phyloP scores from a whole-genome alignment of 2,888 invertebrate species.

The Lasioglossum villosulum region DNA sequence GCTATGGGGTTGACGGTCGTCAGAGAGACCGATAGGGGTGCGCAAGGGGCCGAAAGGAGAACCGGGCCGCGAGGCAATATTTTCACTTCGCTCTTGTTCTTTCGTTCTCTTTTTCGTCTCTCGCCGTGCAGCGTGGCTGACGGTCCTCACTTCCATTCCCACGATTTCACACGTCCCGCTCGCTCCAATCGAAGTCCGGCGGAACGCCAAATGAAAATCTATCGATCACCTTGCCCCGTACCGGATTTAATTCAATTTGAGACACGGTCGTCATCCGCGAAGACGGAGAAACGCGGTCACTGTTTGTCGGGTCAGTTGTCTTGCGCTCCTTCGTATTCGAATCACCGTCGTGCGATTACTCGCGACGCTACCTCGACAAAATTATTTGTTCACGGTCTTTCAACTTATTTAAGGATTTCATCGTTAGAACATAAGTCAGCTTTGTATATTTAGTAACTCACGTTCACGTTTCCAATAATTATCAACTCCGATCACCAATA shows the following conservation, averaged over 20 bases:
- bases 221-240: slow-evolving; percentile 72
- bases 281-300: neutral
- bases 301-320: neutral
- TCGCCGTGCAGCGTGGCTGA: slow-evolving; percentile 36
- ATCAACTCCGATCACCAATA: too few relatives aligned
- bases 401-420: neutral
- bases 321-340: neutral
- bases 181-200: slow-evolving; percentile 57
- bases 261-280: slow-evolving; percentile 64
- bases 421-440: neutral
- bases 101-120: slow-evolving; percentile 64
- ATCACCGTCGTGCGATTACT: neutral
- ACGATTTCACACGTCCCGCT: slow-evolving; percentile 28
- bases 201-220: slow-evolving; percentile 75
- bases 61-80: slow-evolving; percentile 70
- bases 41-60: slow-evolving; percentile 32
- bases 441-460: neutral
- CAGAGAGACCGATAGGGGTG: slow-evolving; percentile 37
- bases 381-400: neutral
- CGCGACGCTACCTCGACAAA: neutral
- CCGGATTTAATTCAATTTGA: slow-evolving; percentile 76
- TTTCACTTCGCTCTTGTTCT: slow-evolving; percentile 70
- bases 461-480: too few relatives aligned
- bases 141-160: slow-evolving; percentile 19
- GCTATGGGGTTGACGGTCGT: slow-evolving; percentile 40